Evolutionary conservation across 2,888 invertebrate genomes (phyloP).

Genomic region (Ptychoptera albimana): DNA sequence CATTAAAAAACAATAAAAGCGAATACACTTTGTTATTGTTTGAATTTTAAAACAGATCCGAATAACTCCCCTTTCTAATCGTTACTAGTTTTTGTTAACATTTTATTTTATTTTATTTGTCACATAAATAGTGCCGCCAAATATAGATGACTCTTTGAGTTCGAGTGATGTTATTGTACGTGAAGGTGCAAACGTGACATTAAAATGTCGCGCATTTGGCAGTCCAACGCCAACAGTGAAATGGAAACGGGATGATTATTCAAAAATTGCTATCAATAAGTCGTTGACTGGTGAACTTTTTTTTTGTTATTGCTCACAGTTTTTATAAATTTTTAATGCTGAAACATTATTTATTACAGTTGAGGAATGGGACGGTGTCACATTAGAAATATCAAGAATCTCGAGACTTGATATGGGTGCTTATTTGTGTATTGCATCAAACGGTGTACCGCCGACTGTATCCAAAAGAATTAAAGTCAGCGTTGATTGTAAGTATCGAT

Average conservation of each 20-base stretch:
- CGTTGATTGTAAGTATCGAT: slow-evolving; percentile 71
- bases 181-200: slow-evolving; percentile 76
- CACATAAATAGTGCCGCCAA: slow-evolving; percentile 59
- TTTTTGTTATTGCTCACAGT: slow-evolving; percentile 6
- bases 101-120: background rate
- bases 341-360: slow-evolving; percentile 43
- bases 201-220: slow-evolving; percentile 79
- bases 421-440: slow-evolving; percentile 72
- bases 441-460: slow-evolving; percentile 77
- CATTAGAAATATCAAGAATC: slow-evolving; percentile 66
- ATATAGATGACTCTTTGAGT: slow-evolving; percentile 79
- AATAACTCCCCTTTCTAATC: background rate
- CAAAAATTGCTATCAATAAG: slow-evolving; percentile 74
- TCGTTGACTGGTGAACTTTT: slow-evolving; percentile 49
- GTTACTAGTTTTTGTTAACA: background rate
- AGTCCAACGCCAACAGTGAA: slow-evolving; percentile 77
- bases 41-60: no score
- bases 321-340: no score
- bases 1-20: no score
- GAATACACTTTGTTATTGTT: no score
- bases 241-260: slow-evolving; percentile 83
- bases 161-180: slow-evolving; percentile 84
- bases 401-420: slow-evolving; percentile 83
- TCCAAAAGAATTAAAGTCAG: slow-evolving; percentile 86
- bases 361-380: slow-evolving; percentile 69